Percentiles rank a stretch among this genome's conserved stretches.
These are phyloP conservation scores for Glossosoma conforme DNA, from an alignment of 1,140 invertebrate species.

Conservation along the genomic window DNA sequence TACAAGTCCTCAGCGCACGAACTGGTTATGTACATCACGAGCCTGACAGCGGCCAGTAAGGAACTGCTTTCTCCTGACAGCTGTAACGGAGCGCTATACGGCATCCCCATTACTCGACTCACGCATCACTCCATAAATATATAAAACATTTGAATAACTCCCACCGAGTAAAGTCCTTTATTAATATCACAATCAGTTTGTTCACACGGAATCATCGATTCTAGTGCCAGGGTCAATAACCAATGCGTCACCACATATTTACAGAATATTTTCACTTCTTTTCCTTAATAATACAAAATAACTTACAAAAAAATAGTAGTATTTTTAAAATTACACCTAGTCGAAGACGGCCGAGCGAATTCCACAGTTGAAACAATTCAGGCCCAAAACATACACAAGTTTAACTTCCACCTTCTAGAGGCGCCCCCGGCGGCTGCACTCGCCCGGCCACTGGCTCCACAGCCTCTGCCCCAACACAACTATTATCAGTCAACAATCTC, in stretches of 20 bases:
- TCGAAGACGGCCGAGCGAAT: conserved; percentile 25
- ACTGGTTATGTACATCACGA: no score
- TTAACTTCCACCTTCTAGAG: no score
- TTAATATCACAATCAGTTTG: conserved; percentile 33
- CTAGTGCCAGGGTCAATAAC: conserved; percentile 9
- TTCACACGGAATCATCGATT: conserved; percentile 26
- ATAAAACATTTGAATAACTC: conserved; percentile 28
- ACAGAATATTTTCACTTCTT: conserved; percentile 28
- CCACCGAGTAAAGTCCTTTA: conserved; percentile 27
- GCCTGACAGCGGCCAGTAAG: no score
- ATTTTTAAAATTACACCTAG: conserved; percentile 30
- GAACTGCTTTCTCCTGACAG: no score
- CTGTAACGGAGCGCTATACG: no score
- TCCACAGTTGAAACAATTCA: conserved; percentile 16
- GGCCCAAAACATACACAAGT: conserved; percentile 15
- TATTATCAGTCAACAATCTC: conserved; percentile 22
- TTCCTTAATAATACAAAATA: conserved; percentile 30
- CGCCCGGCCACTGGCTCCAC: not conserved
- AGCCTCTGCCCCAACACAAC: conserved; percentile 11
- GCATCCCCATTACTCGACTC: conserved; percentile 21
- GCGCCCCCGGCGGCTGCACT: not conserved
- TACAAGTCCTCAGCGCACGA: no score
- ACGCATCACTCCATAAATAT: conserved; percentile 24
- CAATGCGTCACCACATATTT: conserved; percentile 23
- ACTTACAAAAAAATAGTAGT: conserved; percentile 32